Evolutionary conservation across 2,888 invertebrate species (phyloP).

Genomic region (Litoditis marina): DNA sequence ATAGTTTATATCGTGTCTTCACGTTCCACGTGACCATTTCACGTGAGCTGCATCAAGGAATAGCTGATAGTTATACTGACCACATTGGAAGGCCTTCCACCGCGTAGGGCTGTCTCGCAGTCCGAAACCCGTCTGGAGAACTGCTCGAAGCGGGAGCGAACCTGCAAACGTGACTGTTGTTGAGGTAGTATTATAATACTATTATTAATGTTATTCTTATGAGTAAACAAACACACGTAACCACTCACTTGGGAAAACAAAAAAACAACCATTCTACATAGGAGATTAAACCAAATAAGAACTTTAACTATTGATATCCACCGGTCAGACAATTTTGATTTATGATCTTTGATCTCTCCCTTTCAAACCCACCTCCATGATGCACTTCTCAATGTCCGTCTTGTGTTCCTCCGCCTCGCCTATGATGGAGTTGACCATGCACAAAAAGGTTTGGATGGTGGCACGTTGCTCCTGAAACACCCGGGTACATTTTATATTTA

Average conservation of each 20-base stretch:
- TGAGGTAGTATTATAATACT: not conserved
- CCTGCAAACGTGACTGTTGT: constrained; percentile 15
- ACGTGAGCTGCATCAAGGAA: too few species aligned
- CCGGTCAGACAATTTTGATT: too few species aligned
- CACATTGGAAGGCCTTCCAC: constrained; percentile 17
- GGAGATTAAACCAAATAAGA: too few species aligned
- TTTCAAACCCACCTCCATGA: constrained; percentile 20
- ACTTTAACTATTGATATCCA: too few species aligned
- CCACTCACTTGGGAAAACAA: too few species aligned
- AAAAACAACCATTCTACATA: too few species aligned
- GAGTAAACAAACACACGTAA: not conserved
- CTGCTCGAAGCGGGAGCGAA: constrained; percentile 24
- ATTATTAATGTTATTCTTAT: not conserved
- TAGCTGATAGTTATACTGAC: too few species aligned
- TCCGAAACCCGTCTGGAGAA: constrained; percentile 30
- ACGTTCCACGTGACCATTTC: too few species aligned
- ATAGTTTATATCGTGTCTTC: too few species aligned
- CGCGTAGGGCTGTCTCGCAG: constrained; percentile 37
- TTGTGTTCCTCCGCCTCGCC: constrained; percentile 24
- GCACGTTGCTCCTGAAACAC: constrained; percentile 30
- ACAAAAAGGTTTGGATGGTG: constrained; percentile 30
- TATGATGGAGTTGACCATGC: constrained; percentile 11
- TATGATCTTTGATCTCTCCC: too few species aligned
- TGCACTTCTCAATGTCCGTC: constrained; percentile 23
- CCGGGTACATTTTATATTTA: not conserved